Conservation (phyloP, 1,140 invertebrate genomes). For the Tetramorium simillimum region DNA sequence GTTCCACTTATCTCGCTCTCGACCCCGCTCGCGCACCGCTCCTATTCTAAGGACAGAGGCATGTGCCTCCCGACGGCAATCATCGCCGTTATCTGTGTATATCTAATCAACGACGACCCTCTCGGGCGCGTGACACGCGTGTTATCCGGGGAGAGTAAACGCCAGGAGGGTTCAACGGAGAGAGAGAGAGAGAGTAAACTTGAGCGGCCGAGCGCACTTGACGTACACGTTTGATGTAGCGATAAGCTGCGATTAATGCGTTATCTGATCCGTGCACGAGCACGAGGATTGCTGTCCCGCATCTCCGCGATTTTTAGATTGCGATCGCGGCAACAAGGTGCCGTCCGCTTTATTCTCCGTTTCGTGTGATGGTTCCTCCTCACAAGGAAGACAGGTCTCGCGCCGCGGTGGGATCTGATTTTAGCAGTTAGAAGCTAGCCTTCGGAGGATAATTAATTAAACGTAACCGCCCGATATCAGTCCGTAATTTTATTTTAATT, state of each 20-base stretch:
- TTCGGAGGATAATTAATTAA: neutral
- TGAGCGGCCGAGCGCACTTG: slow-evolving; percentile 40
- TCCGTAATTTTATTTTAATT: slow-evolving; percentile 10
- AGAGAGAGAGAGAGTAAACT: slow-evolving; percentile 40
- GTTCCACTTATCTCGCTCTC: slow-evolving; percentile 67
- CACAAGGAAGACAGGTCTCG: neutral
- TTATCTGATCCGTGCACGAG: slow-evolving; percentile 68
- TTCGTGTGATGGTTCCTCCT: neutral
- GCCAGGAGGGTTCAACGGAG: slow-evolving; percentile 44
- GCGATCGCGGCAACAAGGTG: slow-evolving; percentile 31
- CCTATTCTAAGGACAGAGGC: slow-evolving; percentile 49
- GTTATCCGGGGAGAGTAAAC: slow-evolving; percentile 21
- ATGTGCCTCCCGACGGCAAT: slow-evolving; percentile 25
- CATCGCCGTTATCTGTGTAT: slow-evolving; percentile 63
- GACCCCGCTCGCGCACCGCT: neutral
- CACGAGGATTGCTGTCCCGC: neutral
- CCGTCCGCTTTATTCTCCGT: neutral
- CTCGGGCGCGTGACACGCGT: slow-evolving; percentile 13
- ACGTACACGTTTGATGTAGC: slow-evolving; percentile 35
- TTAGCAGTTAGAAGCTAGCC: neutral
- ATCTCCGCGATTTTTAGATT: slow-evolving; percentile 57
- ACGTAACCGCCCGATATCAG: too few species aligned
- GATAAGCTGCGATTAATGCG: slow-evolving; percentile 69
- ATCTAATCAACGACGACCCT: slow-evolving; percentile 64
- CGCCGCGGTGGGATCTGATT: neutral